Conservation (phyloP, 2,797 vertebrate genomes). For the Smutsia gigantea region DNA sequence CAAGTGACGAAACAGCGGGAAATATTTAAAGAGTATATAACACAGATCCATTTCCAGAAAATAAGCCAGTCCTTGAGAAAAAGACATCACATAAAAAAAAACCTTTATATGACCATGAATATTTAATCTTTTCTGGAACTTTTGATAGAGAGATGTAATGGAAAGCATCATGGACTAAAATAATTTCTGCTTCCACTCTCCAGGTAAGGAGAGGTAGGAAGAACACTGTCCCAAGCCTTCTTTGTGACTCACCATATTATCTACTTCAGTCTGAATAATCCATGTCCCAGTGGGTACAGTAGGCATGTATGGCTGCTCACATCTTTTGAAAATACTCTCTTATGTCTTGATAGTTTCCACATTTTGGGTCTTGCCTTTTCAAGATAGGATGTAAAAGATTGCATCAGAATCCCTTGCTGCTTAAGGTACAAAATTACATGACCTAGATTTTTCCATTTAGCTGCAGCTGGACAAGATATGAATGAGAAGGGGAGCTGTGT, state of each 20-base stretch:
- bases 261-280: not conserved
- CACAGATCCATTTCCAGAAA: constrained; percentile 10
- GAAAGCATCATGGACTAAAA: not conserved
- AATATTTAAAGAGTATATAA: not conserved
- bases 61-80: constrained; percentile 12
- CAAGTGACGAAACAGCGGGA: constrained; percentile 3
- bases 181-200: not conserved
- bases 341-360: not conserved
- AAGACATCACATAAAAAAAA: not conserved
- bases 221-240: not conserved
- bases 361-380: not conserved
- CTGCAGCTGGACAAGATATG: not conserved
- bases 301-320: not conserved
- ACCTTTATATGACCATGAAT: not conserved
- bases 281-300: not conserved
- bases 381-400: not conserved
- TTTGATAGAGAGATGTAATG: not conserved
- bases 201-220: not conserved
- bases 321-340: not conserved
- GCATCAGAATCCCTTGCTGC: not conserved
- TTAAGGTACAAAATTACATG: not conserved
- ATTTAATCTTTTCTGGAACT: constrained; percentile 3
- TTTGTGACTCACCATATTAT: not conserved
- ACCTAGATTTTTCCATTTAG: not conserved
- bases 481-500: not conserved